Percentiles rank a stretch among this genome's conserved stretches.
Conservation (phyloP, 2,888 invertebrate genomes). For the Eupithecia insigniata region DNA sequence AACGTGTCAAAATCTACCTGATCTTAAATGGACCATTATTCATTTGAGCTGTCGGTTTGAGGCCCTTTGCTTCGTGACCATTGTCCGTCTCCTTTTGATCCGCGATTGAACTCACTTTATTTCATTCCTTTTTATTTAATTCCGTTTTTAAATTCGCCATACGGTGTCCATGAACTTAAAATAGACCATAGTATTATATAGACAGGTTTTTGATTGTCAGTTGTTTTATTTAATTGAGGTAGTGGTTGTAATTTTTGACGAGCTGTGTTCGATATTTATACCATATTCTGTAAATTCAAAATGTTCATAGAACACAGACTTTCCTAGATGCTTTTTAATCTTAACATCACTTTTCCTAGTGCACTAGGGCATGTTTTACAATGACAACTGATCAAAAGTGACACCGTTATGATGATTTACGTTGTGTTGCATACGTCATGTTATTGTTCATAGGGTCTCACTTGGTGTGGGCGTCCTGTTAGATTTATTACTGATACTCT, state of each 20-base stretch:
- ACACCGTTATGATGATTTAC: slow-evolving; percentile 71
- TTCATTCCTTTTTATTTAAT: slow-evolving; percentile 44
- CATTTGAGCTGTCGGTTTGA: slow-evolving; percentile 58
- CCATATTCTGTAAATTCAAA: not conserved
- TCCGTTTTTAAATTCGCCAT: slow-evolving; percentile 59
- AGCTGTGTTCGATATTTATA: not conserved
- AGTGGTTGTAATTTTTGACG: slow-evolving; percentile 7
- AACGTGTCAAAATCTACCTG: slow-evolving; percentile 77
- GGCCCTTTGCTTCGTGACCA: slow-evolving; percentile 70
- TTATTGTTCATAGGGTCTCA: slow-evolving; percentile 71
- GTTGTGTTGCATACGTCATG: slow-evolving; percentile 73
- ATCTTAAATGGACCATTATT: slow-evolving; percentile 69
- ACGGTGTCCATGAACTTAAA: slow-evolving; percentile 62
- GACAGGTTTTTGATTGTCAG: slow-evolving; percentile 59
- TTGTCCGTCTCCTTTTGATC: slow-evolving; percentile 83
- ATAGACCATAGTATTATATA: slow-evolving; percentile 65
- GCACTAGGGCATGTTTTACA: slow-evolving; percentile 8
- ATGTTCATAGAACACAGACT: not conserved
- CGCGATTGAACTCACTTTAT: slow-evolving; percentile 56
- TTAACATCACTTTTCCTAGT: not conserved
- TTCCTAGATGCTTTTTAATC: not conserved
- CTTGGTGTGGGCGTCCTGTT: slow-evolving; percentile 69
- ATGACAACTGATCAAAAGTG: slow-evolving; percentile 14
- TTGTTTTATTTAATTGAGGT: slow-evolving; percentile 5
- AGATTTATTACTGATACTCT: slow-evolving; percentile 75